Percentiles rank a stretch among this genome's conserved stretches.
Evolutionary conservation across 2,113 vertebrate species (phyloP).

Genomic region (Cercocebus atys): DNA sequence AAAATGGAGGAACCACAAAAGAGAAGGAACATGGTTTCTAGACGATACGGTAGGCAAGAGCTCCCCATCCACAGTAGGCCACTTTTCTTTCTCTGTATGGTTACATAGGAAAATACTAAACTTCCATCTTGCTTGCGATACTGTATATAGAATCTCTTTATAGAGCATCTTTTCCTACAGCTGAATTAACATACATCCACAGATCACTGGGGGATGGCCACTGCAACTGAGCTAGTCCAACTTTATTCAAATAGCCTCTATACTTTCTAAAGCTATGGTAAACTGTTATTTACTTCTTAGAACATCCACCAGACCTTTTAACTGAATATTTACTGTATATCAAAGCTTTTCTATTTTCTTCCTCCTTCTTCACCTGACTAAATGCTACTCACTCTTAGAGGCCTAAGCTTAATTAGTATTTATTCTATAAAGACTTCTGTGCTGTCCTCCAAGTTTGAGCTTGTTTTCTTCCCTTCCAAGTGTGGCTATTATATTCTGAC

Average conservation of each 20-base stretch:
- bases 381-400: background rate
- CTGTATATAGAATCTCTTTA: background rate
- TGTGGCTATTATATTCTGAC: background rate
- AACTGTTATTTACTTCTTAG: background rate
- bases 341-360: background rate
- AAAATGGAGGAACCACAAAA: fast-evolving
- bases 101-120: background rate
- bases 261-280: background rate
- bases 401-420: background rate
- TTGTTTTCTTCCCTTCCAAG: too few species aligned
- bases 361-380: background rate
- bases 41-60: background rate
- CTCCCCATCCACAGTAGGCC: fast-evolving
- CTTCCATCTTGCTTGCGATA: background rate
- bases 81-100: background rate
- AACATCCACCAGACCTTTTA: background rate
- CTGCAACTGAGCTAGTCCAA: background rate
- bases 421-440: background rate
- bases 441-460: background rate
- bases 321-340: background rate
- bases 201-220: background rate
- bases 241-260: background rate
- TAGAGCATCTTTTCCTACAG: background rate
- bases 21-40: background rate
- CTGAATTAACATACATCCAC: background rate